Evolutionary conservation across 2,797 vertebrate species (phyloP), one percentile per base, ranked within the genome.

Genomic region (Tapera naevia): DNA sequence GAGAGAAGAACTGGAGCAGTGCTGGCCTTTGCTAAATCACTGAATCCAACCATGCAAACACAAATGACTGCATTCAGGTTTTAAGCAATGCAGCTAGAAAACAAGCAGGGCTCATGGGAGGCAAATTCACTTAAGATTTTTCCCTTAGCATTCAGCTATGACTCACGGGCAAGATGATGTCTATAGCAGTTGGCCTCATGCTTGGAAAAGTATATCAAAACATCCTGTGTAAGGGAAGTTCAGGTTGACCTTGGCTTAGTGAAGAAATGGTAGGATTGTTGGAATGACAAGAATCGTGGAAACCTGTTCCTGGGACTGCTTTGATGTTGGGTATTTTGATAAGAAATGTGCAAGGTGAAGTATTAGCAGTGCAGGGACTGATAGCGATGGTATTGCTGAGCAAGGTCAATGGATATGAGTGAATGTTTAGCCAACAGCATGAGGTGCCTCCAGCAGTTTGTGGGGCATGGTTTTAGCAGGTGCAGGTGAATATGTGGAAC

Each of bases 151-250:
- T 2, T 0, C 70, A 58, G 46, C 57, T 33, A 8, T 7, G 28
- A 58, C 33, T 86, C 56, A 22, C 1, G 1, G 50, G 58, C 7
- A 35, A 65, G 54, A 33, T 2, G 3, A 22, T 16, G 28, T 27
- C 61, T 24, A 43, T 7, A 50, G 73, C 41, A 22, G 11, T 45
- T 60, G 27, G 60, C 28, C 53, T 19, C 41, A 21, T n/a, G 11
- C 45, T 33, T 21, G 73, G 57, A 14, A 65, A 73, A 62, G 33
- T 50, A 5, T 32, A 10, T 7, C 0, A 4, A 24, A 73, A 62
- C 0, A 0, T 30, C 1, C 0, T 1, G 28, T 3, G 6, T 6
- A 0, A 8, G 43, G 33, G 70, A 84, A 53, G 24, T 13, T 19
- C 6, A 22, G 60, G 48, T 53, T 87, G 79, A 54, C 74, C 86